These are phyloP conservation scores for Scrobipalpa atriplicella DNA, from an alignment of 2,888 invertebrate species.

Conservation along the genomic window DNA sequence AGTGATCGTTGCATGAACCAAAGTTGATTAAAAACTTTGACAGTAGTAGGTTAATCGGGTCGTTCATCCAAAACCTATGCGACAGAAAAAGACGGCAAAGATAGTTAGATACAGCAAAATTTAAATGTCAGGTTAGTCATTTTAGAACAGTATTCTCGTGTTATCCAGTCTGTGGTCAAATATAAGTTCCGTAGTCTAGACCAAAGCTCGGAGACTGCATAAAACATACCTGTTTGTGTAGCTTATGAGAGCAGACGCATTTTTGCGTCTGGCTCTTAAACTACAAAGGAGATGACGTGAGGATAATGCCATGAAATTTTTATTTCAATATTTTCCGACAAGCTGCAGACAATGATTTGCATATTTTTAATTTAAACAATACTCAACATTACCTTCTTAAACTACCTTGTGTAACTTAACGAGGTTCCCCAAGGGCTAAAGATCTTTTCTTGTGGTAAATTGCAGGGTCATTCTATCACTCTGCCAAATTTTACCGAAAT, in stretches of 20 bases:
- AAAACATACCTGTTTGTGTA: slow-evolving; percentile 23
- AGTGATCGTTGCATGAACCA: no score
- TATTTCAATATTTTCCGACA: not conserved
- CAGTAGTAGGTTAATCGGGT: no score
- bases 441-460: no score
- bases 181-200: slow-evolving; percentile 18
- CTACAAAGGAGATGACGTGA: slow-evolving; percentile 4
- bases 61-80: no score
- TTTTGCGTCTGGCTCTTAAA: slow-evolving; percentile 22
- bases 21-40: no score
- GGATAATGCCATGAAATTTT: not conserved
- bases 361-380: not conserved
- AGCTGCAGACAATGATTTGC: not conserved
- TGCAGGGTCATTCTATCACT: no score
- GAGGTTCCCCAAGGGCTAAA: no score
- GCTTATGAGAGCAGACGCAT: slow-evolving; percentile 18
- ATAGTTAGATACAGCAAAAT: not conserved
- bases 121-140: no score
- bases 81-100: no score
- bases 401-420: no score
- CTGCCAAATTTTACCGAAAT: no score
- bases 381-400: no score
- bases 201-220: slow-evolving; percentile 10
- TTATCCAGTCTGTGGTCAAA: not conserved
- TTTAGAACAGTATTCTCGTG: not conserved